Evolutionary conservation across 2,113 vertebrate genomes (phyloP), one percentile per base, ranked within the genome.

Genomic region (Corythoichthys intestinalis): DNA sequence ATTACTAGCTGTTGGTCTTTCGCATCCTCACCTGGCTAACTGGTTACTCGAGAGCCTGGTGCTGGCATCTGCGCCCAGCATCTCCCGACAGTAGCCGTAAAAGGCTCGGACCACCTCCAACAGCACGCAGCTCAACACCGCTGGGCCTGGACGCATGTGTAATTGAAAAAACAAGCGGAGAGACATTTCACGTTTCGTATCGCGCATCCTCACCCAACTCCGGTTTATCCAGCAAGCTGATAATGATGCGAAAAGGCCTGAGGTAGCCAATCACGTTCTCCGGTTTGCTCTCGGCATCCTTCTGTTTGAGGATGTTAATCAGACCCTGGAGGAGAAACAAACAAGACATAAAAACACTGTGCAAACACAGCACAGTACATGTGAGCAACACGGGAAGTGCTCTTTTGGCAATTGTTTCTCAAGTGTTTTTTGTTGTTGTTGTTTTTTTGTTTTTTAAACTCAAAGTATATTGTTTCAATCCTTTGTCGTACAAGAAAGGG

Each of bases 101-200:
- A 99, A 97, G 11, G 97, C 95, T 83, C 96, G 90, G 54, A 98
- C 90, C 79, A 96, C 94, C 92, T 99, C 97, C 4, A 99, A 78
- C 82, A 99, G 91, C 68, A 97, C 85, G 63, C 91, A 92, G 64
- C 88, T 94, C 79, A 97, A 88, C 59, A 98, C 91, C 37, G 90
- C 91, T 0, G 94, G 95, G 17, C 97, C 97, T 99, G 86, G 85
- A 67, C 8, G 7, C 41, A 77, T 49, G 4, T 68, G 67, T 46
- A 34, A 10, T 47, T 2, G 34, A 6, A 47, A 48, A 10, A 37
- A 62, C 13, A 48, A 37, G 35, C 2, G 2, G 34, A 58, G n/a
- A 15, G 66, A 28, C 34, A 13, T 62, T 66, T 1, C 2, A 4
- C 14, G 6, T 72, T 63, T 62, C 50, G 6, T 71, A n/a, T 66